Evolutionary conservation across 2,113 vertebrate species (phyloP).

Genomic region (Monopterus albus): DNA sequence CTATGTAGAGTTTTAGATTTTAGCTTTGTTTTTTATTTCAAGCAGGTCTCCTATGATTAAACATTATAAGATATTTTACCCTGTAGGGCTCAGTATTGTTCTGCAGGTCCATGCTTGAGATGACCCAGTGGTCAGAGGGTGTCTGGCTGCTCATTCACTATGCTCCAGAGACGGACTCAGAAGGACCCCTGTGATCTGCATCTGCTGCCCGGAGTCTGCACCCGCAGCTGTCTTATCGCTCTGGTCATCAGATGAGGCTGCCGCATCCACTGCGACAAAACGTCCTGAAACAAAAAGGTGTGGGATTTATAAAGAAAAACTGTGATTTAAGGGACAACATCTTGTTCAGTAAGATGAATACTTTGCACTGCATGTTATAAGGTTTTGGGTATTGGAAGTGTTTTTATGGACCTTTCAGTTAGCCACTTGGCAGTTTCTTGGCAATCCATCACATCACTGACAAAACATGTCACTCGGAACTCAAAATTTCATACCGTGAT

Average conservation of each 20-base stretch:
- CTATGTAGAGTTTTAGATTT: no score
- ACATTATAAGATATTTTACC: slow-evolving; percentile 73
- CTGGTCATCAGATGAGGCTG: slow-evolving; percentile 56
- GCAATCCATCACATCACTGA: no score
- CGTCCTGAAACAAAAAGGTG: slow-evolving; percentile 79
- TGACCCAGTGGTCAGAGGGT: slow-evolving; percentile 92
- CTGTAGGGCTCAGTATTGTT: slow-evolving; percentile 85
- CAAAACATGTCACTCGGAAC: no score
- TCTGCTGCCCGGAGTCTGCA: background rate
- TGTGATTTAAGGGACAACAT: no score
- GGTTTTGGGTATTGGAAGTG: no score
- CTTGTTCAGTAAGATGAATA: no score
- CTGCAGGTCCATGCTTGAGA: slow-evolving; percentile 89
- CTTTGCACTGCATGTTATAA: no score
- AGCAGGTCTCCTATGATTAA: background rate
- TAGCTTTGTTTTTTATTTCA: background rate
- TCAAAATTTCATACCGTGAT: no score
- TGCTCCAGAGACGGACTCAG: slow-evolving; percentile 86
- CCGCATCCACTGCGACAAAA: slow-evolving; percentile 89
- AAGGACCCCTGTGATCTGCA: slow-evolving; percentile 79
- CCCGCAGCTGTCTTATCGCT: slow-evolving; percentile 32
- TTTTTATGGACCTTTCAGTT: no score
- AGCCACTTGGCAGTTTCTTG: no score
- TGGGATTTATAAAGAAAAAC: no score
- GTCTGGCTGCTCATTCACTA: slow-evolving; percentile 86